phyloP scores from a whole-genome alignment of 2,113 vertebrate genomes.

The Diglossa brunneiventris region DNA sequence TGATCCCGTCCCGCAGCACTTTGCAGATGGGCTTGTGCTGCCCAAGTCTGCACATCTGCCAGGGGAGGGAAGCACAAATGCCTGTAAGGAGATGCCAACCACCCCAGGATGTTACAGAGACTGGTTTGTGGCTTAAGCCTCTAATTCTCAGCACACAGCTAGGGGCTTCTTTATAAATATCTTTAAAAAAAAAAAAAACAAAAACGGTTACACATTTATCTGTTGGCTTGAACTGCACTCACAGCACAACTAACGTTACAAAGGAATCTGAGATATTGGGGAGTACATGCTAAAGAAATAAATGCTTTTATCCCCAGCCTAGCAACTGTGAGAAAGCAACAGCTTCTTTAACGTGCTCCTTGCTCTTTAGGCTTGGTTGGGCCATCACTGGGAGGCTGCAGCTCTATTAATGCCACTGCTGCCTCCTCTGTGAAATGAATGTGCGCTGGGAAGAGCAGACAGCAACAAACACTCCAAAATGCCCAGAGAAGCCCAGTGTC shows the following conservation, averaged over 20 bases:
- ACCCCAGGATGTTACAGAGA: background rate
- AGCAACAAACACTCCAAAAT: background rate
- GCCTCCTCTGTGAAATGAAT: no score
- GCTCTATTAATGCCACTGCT: no score
- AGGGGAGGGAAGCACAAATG: background rate
- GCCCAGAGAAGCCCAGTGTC: background rate
- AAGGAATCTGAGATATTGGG: background rate
- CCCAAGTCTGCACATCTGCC: slow-evolving; percentile 91
- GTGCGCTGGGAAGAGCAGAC: background rate
- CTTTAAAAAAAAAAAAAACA: no score
- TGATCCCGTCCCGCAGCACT: slow-evolving; percentile 90
- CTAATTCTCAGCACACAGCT: background rate
- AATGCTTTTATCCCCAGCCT: background rate
- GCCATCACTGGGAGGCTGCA: background rate
- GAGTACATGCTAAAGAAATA: background rate
- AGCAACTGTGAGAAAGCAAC: background rate
- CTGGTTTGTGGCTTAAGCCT: background rate
- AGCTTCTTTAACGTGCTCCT: background rate
- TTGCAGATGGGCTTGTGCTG: slow-evolving; percentile 94
- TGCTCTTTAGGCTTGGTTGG: background rate
- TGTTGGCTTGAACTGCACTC: background rate
- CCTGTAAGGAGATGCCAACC: background rate
- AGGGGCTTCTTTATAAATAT: background rate
- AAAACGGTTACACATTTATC: rapidly evolving
- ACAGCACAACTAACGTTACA: background rate